A percentile compares a stretch with the other conserved stretches of the same genome.
Conservation (phyloP, 37 sponge, comb jelly and placozoan species). For the Crambe crambe region DNA sequence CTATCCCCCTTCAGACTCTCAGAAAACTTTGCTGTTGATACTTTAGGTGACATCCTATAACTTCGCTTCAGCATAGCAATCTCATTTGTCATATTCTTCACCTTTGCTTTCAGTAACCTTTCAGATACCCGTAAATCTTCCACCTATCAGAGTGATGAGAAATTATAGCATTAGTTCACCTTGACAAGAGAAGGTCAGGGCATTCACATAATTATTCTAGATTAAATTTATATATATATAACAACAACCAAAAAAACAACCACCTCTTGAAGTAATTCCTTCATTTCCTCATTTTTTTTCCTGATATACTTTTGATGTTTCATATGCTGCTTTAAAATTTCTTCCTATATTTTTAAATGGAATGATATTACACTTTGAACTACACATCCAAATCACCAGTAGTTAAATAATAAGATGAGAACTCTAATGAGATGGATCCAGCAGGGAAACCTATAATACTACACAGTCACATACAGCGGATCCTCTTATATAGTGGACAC, state of each 20-base stretch:
- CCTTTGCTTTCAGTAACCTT: constrained; percentile 61
- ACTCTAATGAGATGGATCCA: too few species aligned
- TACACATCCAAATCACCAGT: too few species aligned
- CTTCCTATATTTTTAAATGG: constrained; percentile 42
- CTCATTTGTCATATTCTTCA: constrained; percentile 87
- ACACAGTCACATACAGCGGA: too few species aligned
- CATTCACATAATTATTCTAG: not conserved
- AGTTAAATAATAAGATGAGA: too few species aligned
- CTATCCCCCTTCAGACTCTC: not conserved
- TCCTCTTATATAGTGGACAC: too few species aligned
- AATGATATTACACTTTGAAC: too few species aligned
- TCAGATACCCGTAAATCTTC: constrained; percentile 78
- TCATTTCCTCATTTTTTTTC: constrained; percentile 73
- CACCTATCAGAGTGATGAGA: constrained; percentile 37
- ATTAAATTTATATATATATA: not conserved
- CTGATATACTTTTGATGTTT: constrained; percentile 68
- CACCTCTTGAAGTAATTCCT: constrained; percentile 74
- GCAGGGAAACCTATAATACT: too few species aligned
- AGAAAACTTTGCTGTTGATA: not conserved
- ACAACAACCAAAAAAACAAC: not conserved
- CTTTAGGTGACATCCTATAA: not conserved
- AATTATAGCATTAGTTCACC: too few species aligned
- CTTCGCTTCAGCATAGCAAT: constrained; percentile 62
- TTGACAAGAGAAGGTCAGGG: too few species aligned
- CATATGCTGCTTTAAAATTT: constrained; percentile 65